Base-by-base conservation (phyloP, 2,888 invertebrate species). In the Drosophila ezoana region DNA sequence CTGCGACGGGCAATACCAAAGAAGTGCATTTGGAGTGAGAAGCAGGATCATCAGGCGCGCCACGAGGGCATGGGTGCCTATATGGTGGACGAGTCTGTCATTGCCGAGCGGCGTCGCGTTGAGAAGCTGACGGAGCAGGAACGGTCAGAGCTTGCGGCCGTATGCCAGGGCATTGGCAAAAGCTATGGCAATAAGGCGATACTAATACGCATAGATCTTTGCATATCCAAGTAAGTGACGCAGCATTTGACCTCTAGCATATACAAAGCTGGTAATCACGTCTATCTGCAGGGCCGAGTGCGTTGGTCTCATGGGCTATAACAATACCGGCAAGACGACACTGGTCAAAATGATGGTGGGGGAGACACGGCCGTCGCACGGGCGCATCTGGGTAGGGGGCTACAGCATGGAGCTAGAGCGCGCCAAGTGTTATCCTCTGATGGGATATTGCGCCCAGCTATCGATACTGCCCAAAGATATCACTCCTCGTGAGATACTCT, bases 381-480 rank as follows among this genome's bases (percentile, higher is more conserved):
- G 87, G 0, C 44, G 48, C 10, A 52, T 87, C 14, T 89, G 72
- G 74, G 57, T 87, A 4, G 13, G 49, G 0, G 87, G 79, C 3
- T 20, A 52, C 23, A 53, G 28, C 20, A 33, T 79, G 33, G 47
- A 60, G 0, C 16, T 5, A 0, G 8, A 79, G 4, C 73, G 56
- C 3, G 1, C 43, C n/a, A 38, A 62, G 28, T 63, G 69, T 28
- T 74, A 74, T 43, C 60, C 72, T 1, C 40, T 67, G 5, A 28
- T 90, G 14, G 89, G 89, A 20, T 90, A 79, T 41, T 77, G 78
- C 20, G 40, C 85, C 2, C 82, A 89, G 41, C 5, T 35, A 4
- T 54, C 52, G 8, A 3, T 0, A 1, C 20, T 76, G 1, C 74
- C 80, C 0, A 4, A 3, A 4, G 66, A 84, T 11, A 66, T 67